Base-by-base conservation (phyloP, 2,113 vertebrate species). In the Pontoporia blainvillei region DNA sequence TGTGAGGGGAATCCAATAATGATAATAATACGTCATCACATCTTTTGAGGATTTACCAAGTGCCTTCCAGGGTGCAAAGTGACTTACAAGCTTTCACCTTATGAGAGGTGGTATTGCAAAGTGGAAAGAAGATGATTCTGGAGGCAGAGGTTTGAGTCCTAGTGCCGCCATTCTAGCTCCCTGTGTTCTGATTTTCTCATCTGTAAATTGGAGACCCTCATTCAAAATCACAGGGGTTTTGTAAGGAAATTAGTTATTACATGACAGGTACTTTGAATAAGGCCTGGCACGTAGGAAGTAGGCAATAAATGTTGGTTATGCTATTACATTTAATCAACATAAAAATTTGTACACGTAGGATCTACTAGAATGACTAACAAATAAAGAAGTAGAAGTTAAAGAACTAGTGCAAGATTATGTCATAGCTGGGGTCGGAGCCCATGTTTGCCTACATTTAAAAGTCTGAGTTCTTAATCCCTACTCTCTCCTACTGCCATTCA, bases 1-100 rank as follows among this genome's bases (percentile, higher is more conserved):
- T 90, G 10, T 90, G 29, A 90, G 54, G 46, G 57, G 90, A 90
- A 90, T 95, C 18, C 64, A 97, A 86, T 69, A 83, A 72, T 83
- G 61, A 75, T 78, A 83, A 61, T 62, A 89, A 72, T 72, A 76
- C 21, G 18, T 54, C 64, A 46, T 54, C 64, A 46, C 34, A 21
- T 88, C 61, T 89, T 94, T 52, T 62, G 46, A 88, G 69, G 54
- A 73, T 85, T 78, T 64, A 3, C 27, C 59, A 12, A 61, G 66
- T 57, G 21, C 46, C 57, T 72, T 67, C 27, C 46, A 52, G 73
- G 23, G 0, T 89, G 11, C 34, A 49, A 66, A 93, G n/a, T 62
- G 13, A 39, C 69, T 67, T 57, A 14, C 5, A 75, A 82, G 27
- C 44, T 85, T 83, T 52, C 61, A 49, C 61, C 73, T 71, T 71